phyloP scores from a whole-genome alignment of 2,888 invertebrate genomes.

The Pristionchus japonicus region DNA sequence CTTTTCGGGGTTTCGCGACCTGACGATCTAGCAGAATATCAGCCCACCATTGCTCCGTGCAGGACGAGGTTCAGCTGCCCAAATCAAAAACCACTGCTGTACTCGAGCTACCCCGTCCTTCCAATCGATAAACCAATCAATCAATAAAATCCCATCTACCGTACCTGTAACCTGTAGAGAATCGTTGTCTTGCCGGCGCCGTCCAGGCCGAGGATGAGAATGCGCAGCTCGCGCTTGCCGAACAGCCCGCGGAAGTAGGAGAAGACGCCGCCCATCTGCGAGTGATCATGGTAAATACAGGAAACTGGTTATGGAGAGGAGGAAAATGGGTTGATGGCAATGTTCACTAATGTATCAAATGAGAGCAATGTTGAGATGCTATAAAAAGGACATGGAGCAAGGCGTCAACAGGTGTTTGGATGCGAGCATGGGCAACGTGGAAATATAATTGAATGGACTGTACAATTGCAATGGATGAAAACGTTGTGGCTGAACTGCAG shows the following conservation, averaged over 20 bases:
- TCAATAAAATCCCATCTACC: slow-evolving; percentile 75
- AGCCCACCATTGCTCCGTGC: too few species aligned
- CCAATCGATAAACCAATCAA: not conserved
- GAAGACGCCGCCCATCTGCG: slow-evolving; percentile 86
- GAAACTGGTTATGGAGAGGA: not conserved
- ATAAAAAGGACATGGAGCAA: too few species aligned
- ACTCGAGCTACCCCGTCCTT: not conserved
- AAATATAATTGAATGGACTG: too few species aligned
- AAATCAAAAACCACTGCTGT: not conserved
- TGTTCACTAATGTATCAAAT: not conserved
- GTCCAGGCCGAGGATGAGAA: slow-evolving; percentile 80
- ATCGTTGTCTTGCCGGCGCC: slow-evolving; percentile 91
- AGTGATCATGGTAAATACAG: not conserved
- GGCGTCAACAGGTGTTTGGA: not conserved
- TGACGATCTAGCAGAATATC: too few species aligned
- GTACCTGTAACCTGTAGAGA: slow-evolving; percentile 94
- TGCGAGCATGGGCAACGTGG: not conserved
- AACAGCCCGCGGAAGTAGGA: slow-evolving; percentile 94
- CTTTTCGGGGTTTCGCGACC: too few species aligned
- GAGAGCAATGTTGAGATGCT: too few species aligned
- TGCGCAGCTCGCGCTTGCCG: slow-evolving; percentile 79
- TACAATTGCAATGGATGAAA: too few species aligned
- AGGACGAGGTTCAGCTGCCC: too few species aligned
- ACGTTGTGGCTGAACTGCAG: too few species aligned
- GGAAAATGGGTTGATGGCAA: not conserved